Percentiles rank a stretch among this genome's conserved stretches.
Conservation (phyloP, 1,140 invertebrate genomes). For the Drosophila prosaltans region DNA sequence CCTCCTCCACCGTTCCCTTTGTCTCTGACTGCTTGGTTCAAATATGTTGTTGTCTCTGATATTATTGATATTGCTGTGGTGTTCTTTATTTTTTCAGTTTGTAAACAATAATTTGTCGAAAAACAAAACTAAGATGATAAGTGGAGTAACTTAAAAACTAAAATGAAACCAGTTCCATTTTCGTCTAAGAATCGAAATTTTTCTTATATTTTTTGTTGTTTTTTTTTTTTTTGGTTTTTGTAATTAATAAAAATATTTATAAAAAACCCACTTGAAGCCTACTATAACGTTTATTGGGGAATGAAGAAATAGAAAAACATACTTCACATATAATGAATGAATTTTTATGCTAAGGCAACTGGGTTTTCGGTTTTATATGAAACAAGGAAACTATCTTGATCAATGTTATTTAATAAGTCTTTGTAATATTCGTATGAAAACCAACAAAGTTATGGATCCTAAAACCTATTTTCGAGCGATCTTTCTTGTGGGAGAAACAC, state of each 20-base stretch:
- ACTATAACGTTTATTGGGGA: not conserved
- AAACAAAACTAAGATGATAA: conserved; percentile 44
- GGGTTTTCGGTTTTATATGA: no score
- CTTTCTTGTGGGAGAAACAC: no score
- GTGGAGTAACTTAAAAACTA: conserved; percentile 68
- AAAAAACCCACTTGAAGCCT: not conserved
- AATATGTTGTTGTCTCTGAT: conserved; percentile 18
- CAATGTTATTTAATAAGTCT: no score
- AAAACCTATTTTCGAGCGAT: no score
- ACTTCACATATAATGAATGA: not conserved
- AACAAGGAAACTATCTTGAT: no score
- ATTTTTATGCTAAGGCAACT: not conserved
- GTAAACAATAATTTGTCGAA: conserved; percentile 67
- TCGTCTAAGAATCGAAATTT: conserved; percentile 37
- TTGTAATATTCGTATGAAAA: no score
- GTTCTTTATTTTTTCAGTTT: conserved; percentile 23
- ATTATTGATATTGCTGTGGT: conserved; percentile 1
- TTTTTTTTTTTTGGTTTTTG: conserved; percentile 3
- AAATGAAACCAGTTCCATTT: conserved; percentile 51
- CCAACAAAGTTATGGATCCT: no score
- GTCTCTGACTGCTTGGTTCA: conserved; percentile 2
- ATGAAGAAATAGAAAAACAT: no score
- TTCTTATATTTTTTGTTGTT: conserved; percentile 13
- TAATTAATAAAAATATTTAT: not conserved
- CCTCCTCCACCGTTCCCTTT: conserved; percentile 19